These are phyloP conservation scores for Thunnus maccoyii DNA, from an alignment of 2,113 vertebrate genomes.

Conservation along the genomic window DNA sequence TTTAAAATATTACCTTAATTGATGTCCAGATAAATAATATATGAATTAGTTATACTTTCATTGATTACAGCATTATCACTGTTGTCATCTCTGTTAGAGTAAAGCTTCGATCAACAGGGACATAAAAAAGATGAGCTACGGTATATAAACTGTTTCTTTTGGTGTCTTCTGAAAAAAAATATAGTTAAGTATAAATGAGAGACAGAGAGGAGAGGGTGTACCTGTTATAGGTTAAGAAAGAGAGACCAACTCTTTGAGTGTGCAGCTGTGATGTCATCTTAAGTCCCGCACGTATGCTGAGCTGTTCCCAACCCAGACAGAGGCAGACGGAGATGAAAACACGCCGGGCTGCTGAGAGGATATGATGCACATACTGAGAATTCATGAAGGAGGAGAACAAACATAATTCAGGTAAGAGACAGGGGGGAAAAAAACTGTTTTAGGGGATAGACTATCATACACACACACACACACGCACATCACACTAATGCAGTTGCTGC, in stretches of 20 bases:
- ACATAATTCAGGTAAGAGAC: slow-evolving; percentile 59
- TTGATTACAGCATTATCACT: no score
- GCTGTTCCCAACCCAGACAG: slow-evolving; percentile 63
- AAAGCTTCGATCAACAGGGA: no score
- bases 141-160: no score
- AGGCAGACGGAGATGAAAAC: slow-evolving; percentile 54
- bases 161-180: no score
- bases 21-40: no score
- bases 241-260: slow-evolving; percentile 32
- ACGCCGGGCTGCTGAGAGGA: slow-evolving; percentile 40
- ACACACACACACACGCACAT: slow-evolving; percentile 1
- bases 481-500: slow-evolving; percentile 43
- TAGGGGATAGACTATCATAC: not conserved
- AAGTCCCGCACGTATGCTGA: slow-evolving; percentile 62
- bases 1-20: no score
- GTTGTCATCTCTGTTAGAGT: no score
- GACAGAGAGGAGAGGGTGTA: not conserved
- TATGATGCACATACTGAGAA: slow-evolving; percentile 10
- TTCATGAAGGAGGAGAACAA: slow-evolving; percentile 19
- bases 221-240: slow-evolving; percentile 36
- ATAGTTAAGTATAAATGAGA: not conserved
- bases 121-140: no score
- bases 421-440: not conserved
- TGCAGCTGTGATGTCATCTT: slow-evolving; percentile 78
- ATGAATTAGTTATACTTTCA: no score